Percentiles rank a stretch among this genome's conserved stretches.
phyloP scores from a whole-genome alignment of 2,888 invertebrate species.

The Leptinotarsa haldemani region DNA sequence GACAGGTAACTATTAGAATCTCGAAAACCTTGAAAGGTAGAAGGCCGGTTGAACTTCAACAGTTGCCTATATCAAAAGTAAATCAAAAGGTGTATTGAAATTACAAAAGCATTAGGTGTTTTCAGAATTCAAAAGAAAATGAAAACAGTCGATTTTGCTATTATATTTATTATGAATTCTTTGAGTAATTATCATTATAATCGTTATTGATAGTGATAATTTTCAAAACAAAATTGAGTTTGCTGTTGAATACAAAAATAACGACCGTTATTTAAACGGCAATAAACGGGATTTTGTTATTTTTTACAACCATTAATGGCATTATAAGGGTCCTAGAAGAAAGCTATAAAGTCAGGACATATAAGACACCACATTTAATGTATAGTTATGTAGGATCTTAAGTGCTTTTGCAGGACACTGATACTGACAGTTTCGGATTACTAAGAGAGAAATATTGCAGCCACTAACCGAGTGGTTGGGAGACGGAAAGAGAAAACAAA shows the following conservation, averaged over 20 bases:
- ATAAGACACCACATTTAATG: slow-evolving; percentile 36
- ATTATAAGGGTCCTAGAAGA: neutral
- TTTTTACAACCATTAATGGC: neutral
- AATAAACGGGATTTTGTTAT: neutral
- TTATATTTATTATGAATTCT: too few relatives aligned
- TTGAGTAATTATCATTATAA: too few relatives aligned
- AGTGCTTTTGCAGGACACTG: slow-evolving; percentile 34
- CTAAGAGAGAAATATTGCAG: slow-evolving; percentile 33
- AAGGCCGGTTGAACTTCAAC: too few relatives aligned
- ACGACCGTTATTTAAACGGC: neutral
- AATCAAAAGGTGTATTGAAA: too few relatives aligned
- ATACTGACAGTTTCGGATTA: slow-evolving; percentile 35
- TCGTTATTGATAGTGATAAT: too few relatives aligned
- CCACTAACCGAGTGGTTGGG: neutral
- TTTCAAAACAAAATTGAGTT: too few relatives aligned
- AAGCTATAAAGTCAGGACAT: slow-evolving; percentile 13
- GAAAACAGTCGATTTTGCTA: too few relatives aligned
- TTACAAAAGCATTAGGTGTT: too few relatives aligned
- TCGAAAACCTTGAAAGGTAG: too few relatives aligned
- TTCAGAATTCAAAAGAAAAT: too few relatives aligned
- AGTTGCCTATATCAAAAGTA: too few relatives aligned
- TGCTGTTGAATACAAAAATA: neutral
- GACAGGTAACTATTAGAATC: too few relatives aligned
- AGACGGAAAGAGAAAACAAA: neutral
- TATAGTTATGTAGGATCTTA: slow-evolving; percentile 33